These are phyloP conservation scores for Siniperca chuatsi DNA, from an alignment of 2,113 vertebrate genomes.

Conservation along the genomic window DNA sequence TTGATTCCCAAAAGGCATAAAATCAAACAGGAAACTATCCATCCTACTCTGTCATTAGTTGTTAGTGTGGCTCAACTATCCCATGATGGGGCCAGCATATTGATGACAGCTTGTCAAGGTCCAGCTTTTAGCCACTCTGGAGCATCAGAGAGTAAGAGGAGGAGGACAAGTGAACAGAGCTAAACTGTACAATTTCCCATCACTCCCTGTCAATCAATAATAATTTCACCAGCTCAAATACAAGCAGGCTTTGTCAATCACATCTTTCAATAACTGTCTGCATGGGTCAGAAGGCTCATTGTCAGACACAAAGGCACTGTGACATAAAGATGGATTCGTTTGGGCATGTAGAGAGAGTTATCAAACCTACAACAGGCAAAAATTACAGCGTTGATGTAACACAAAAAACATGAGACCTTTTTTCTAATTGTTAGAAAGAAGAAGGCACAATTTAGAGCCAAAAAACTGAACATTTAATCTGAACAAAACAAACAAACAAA, in stretches of 20 bases:
- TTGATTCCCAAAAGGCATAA: slow-evolving; percentile 13
- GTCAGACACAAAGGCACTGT: slow-evolving; percentile 9
- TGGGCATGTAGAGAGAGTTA: background rate
- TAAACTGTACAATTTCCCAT: slow-evolving; percentile 10
- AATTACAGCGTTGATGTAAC: background rate
- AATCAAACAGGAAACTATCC: slow-evolving; percentile 4
- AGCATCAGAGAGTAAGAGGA: background rate
- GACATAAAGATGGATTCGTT: background rate
- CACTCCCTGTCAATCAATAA: slow-evolving; percentile 26
- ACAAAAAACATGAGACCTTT: background rate
- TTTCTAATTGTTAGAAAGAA: no score
- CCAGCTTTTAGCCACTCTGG: slow-evolving; percentile 18
- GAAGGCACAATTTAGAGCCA: background rate
- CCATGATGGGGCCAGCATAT: background rate
- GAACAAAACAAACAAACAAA: background rate
- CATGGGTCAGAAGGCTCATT: background rate
- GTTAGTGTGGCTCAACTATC: slow-evolving; percentile 12
- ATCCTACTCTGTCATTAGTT: slow-evolving; percentile 29
- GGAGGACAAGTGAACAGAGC: background rate
- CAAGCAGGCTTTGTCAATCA: slow-evolving; percentile 23
- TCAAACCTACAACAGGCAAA: background rate
- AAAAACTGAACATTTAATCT: background rate
- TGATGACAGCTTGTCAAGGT: slow-evolving; percentile 47
- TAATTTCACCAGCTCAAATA: slow-evolving; percentile 22
- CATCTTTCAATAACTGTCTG: background rate